Evolutionary conservation across 2,113 vertebrate genomes (phyloP).

Genomic region (human (Homo sapiens)): GRCh38 chr14:80609001-80609500

Average conservation of each 20-base stretch:
- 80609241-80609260: conserved; percentile 50
- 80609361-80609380: conserved; percentile 33
- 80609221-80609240: conserved; percentile 72
- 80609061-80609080: not conserved
- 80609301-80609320: conserved; percentile 67
- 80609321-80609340: conserved; percentile 16
- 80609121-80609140: not conserved
- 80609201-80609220: conserved; percentile 63
- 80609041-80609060: conserved; percentile 32
- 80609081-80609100: not conserved
- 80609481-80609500: not conserved
- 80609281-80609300: conserved; percentile 62
- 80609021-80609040: not conserved
- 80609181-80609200: conserved; percentile 63
- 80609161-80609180: conserved; percentile 62
- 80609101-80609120: not conserved
- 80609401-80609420: not conserved
- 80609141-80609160: conserved; percentile 48
- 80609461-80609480: not conserved
- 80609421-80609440: not conserved
- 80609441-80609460: not conserved
- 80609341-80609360: conserved; percentile 44
- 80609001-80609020: conserved; percentile 36
- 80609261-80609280: conserved; percentile 58
- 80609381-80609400: not conserved